Base-by-base conservation (phyloP, 2,113 vertebrate genomes). In the Aptenodytes forsteri region DNA sequence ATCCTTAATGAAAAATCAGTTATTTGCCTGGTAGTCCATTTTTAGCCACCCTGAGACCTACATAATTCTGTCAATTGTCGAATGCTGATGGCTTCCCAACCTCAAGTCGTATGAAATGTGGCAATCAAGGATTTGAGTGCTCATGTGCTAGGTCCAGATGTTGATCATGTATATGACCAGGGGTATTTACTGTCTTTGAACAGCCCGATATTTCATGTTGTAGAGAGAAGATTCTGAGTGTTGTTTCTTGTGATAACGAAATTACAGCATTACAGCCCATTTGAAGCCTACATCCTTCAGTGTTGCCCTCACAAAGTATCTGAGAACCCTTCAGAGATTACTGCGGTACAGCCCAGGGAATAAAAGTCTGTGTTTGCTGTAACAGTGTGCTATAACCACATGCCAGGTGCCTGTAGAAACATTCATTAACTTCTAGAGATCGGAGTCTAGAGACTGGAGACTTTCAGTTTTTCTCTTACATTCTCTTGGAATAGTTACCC, bases 31-130 rank as follows among this genome's bases (percentile, higher is more conserved):
- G 15, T 55, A 71, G 44, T 40, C 15, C 6, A 1, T 78, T 56
- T 81, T 87, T 69, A 69, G 36, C 27, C 15, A 66, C 13, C 3
- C 25, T 42, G 42, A 79, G n/a, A n/a, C 12, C 32, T 40, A 27
- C 11, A 8, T 56, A 70, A 58, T 59, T 67, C 30, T 71, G 25
- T 54, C 19, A 36, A 0, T 40, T 64, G 10, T 58, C 0, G 0
- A 76, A 80, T 13, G 22, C 21, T 84, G 22, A 61, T 55, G 16
- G 9, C 16, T 82, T 87, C n/a, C 38, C 50, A 50, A 15, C 19
- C 26, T 82, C 29, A 62, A 71, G 25, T 47, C 3, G 0, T 23
- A 16, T 29, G 25, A 89, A 91, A 50, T 44, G 10, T 15, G 16
- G 9, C 22, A 16, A 23, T 59, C 10, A 25, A 85, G 38, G 32